phyloP scores from a whole-genome alignment of 2,113 vertebrate genomes.

The Callopanchax toddi region DNA sequence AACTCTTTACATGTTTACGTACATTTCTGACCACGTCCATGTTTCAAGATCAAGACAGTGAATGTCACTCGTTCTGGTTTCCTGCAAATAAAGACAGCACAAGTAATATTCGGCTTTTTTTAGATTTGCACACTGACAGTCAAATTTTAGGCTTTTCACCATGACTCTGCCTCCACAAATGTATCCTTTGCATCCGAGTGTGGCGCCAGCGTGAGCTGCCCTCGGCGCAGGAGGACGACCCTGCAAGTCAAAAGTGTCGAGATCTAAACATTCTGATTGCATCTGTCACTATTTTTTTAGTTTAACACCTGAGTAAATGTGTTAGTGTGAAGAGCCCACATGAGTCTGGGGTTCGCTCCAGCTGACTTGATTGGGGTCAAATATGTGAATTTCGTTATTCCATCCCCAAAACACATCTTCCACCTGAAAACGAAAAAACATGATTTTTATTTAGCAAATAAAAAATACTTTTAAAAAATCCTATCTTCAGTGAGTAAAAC shows the following conservation, averaged over 20 bases:
- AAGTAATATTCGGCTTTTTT: background rate
- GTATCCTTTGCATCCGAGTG: slow-evolving; percentile 87
- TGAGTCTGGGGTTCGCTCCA: slow-evolving; percentile 88
- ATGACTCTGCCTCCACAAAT: slow-evolving; percentile 92
- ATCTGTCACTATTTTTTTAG: background rate
- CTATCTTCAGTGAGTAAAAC: no score
- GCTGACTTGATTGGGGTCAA: slow-evolving; percentile 84
- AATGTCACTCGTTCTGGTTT: slow-evolving; percentile 91
- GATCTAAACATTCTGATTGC: background rate
- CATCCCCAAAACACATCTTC: slow-evolving; percentile 93
- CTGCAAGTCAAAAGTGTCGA: slow-evolving; percentile 67
- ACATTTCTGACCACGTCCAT: slow-evolving; percentile 95
- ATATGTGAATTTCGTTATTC: slow-evolving; percentile 94
- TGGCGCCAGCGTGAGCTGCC: slow-evolving; percentile 89
- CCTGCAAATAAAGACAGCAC: slow-evolving; percentile 77
- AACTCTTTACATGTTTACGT: background rate
- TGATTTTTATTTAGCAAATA: background rate
- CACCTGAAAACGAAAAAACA: slow-evolving; percentile 71
- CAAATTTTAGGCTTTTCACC: slow-evolving; percentile 77
- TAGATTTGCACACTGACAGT: background rate
- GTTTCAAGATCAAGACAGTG: slow-evolving; percentile 90
- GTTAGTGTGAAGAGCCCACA: slow-evolving; percentile 74
- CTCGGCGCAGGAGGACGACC: slow-evolving; percentile 87
- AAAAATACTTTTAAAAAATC: background rate
- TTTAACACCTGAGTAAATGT: no score